Evolutionary conservation across 2,797 vertebrate species (phyloP).

Genomic region (Myiothlypis chrysogaster): DNA sequence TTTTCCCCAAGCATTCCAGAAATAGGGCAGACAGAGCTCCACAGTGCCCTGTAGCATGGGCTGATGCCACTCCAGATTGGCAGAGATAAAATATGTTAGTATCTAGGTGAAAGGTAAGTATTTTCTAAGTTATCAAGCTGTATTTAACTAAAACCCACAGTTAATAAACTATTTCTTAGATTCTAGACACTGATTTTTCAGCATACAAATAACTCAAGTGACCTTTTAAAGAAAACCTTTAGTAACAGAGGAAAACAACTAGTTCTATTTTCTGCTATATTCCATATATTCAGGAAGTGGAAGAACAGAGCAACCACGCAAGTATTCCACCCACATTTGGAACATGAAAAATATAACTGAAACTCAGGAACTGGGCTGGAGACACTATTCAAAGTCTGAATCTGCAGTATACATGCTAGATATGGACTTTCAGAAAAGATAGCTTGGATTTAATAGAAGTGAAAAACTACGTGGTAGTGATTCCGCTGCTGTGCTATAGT

Average conservation of each 20-base stretch:
- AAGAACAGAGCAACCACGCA: not conserved
- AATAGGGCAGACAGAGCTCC: not conserved
- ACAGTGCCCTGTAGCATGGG: not conserved
- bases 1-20: not conserved
- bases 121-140: not conserved
- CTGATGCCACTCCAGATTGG: not conserved
- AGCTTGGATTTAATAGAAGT: not conserved
- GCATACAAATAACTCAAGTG: not conserved
- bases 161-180: not conserved
- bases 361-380: not conserved
- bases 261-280: not conserved
- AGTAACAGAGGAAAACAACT: not conserved
- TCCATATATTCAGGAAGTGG: not conserved
- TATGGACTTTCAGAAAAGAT: not conserved
- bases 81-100: not conserved
- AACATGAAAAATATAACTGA: not conserved
- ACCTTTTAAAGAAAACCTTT: not conserved
- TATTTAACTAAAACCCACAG: not conserved
- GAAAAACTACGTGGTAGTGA: fast-evolving
- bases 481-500: fast-evolving
- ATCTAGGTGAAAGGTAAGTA: not conserved
- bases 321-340: not conserved
- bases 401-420: not conserved
- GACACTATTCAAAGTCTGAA: not conserved
- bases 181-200: not conserved